phyloP scores from a whole-genome alignment of 2,797 vertebrate species.

The Limosa lapponica region DNA sequence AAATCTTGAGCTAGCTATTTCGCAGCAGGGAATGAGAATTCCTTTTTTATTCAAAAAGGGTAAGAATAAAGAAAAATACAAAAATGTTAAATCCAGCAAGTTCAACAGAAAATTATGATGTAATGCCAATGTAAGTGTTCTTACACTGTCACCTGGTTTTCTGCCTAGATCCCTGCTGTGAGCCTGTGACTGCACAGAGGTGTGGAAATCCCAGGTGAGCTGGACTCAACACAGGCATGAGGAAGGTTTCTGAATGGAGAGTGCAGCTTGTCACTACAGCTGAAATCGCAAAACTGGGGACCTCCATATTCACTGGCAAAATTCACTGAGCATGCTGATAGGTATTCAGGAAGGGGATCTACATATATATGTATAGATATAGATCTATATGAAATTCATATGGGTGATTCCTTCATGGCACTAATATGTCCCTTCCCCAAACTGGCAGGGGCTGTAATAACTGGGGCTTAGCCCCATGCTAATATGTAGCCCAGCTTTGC shows the following conservation, averaged over 20 bases:
- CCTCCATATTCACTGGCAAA: not conserved
- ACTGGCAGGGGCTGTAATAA: rapidly evolving
- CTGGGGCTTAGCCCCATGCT: rapidly evolving
- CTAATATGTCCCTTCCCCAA: too few relatives aligned
- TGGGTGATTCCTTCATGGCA: not conserved
- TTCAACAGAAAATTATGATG: not conserved
- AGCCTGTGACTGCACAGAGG: not conserved
- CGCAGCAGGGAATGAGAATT: not conserved
- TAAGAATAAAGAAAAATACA: not conserved
- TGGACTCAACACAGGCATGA: not conserved
- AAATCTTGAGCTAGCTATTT: not conserved
- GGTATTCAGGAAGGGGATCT: not conserved
- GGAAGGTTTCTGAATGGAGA: not conserved
- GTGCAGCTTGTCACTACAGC: not conserved
- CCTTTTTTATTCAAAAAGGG: not conserved
- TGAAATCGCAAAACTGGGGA: not conserved
- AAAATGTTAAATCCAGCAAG: not conserved
- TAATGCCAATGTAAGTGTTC: not conserved
- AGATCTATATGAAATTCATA: not conserved
- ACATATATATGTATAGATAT: rapidly evolving
- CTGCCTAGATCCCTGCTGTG: not conserved
- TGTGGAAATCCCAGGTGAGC: not conserved
- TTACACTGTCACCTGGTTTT: not conserved
- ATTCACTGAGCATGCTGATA: not conserved
- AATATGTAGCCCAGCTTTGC: not conserved